These are phyloP conservation scores for Lycopodina hypogea DNA, from an alignment of 37 sponge, comb jelly and placozoan species.

Conservation along the genomic window DNA sequence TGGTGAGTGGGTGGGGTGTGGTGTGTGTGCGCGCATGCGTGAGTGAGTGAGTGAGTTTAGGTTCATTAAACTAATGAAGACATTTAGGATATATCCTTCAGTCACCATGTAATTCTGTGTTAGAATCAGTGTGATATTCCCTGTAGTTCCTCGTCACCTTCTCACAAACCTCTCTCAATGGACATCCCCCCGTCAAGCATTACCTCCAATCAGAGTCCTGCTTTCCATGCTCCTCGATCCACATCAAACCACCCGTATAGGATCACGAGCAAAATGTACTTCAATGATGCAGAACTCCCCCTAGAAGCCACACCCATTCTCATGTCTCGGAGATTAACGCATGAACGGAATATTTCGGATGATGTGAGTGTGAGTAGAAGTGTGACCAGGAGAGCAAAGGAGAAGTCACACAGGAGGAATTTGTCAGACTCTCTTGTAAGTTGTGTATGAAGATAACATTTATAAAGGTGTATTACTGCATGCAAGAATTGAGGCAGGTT, in stretches of 20 bases:
- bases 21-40: too few species aligned
- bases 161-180: background rate
- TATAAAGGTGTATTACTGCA: too few species aligned
- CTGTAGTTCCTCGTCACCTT: too few species aligned
- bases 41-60: too few species aligned
- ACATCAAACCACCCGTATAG: background rate
- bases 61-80: too few species aligned
- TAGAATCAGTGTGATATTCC: too few species aligned
- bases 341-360: slow-evolving; percentile 2
- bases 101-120: too few species aligned
- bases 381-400: background rate
- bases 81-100: too few species aligned
- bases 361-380: too few species aligned
- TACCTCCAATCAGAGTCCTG: background rate
- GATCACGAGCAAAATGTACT: background rate
- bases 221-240: background rate
- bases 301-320: background rate
- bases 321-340: background rate
- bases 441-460: too few species aligned
- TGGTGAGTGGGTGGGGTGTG: background rate
- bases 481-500: too few species aligned
- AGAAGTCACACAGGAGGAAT: slow-evolving; percentile 10
- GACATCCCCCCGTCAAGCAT: background rate
- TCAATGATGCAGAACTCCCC: background rate
- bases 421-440: slow-evolving; percentile 34